Conservation (phyloP, 2,797 vertebrate genomes). For the Carapus acus region DNA sequence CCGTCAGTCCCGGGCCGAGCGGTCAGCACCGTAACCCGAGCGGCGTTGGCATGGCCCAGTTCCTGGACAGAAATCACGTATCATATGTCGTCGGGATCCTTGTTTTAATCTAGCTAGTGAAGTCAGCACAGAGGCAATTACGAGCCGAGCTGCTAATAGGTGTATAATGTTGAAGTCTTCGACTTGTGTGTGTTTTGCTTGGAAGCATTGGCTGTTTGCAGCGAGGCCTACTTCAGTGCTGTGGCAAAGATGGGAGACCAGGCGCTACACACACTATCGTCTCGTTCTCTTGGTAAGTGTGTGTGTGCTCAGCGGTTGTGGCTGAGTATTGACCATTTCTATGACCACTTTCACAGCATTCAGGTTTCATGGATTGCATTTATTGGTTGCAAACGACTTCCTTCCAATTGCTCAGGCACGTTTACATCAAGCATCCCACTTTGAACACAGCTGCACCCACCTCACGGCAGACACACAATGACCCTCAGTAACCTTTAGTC, state of each 20-base stretch:
- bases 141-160: not conserved
- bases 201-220: slow-evolving; percentile 80
- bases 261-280: slow-evolving; percentile 86
- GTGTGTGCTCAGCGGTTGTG: slow-evolving; percentile 10
- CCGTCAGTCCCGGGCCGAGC: slow-evolving; percentile 19
- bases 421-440: slow-evolving; percentile 5
- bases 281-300: slow-evolving; percentile 81
- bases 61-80: slow-evolving; percentile 40
- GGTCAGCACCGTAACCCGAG: slow-evolving; percentile 38
- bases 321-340: slow-evolving; percentile 10
- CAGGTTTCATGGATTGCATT: slow-evolving; percentile 11
- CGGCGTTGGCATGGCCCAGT: slow-evolving; percentile 32
- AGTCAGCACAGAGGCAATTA: slow-evolving; percentile 2
- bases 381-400: slow-evolving; percentile 9
- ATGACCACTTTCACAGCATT: slow-evolving; percentile 7
- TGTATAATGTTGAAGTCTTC: too few relatives aligned
- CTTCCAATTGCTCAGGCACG: slow-evolving; percentile 9
- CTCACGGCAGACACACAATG: not conserved
- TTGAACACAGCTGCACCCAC: not conserved
- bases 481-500: slow-evolving; percentile 7
- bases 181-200: slow-evolving; percentile 13
- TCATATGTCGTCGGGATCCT: slow-evolving; percentile 28
- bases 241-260: slow-evolving; percentile 90
- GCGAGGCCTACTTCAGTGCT: slow-evolving; percentile 88
- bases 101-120: not conserved